These are phyloP conservation scores for Chelonus insularis DNA, from an alignment of 1,140 invertebrate species.

Conservation along the genomic window DNA sequence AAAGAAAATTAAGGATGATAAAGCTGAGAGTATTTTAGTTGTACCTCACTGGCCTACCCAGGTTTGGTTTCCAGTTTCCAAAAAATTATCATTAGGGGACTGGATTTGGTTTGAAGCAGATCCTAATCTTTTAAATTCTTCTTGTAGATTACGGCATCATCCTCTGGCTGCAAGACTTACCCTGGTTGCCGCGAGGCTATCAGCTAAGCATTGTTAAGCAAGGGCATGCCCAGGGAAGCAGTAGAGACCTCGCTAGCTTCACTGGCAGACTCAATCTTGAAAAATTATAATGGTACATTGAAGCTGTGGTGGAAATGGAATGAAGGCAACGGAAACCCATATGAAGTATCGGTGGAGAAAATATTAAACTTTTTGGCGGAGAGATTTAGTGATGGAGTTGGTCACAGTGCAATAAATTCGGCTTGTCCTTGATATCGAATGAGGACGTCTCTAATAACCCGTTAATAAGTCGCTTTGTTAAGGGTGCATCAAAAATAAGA, in stretches of 20 bases:
- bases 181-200: constrained; percentile 17
- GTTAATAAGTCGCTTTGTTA: constrained; percentile 29
- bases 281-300: not conserved
- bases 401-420: not conserved
- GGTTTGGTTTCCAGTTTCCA: constrained; percentile 37
- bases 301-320: too few species aligned
- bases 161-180: constrained; percentile 18
- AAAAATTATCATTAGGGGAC: not conserved
- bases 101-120: not conserved
- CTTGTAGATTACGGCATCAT: constrained; percentile 16
- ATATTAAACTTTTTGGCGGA: not conserved
- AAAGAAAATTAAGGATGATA: constrained; percentile 29
- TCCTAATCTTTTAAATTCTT: constrained; percentile 11
- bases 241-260: not conserved
- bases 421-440: not conserved
- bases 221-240: not conserved
- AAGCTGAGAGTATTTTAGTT: constrained; percentile 32
- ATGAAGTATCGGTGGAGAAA: too few species aligned
- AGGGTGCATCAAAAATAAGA: constrained; percentile 30
- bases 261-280: not conserved
- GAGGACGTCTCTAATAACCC: not conserved
- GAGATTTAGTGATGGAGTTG: not conserved
- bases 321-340: too few species aligned
- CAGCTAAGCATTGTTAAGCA: not conserved
- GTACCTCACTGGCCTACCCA: constrained; percentile 43